Evolutionary conservation across 2,797 vertebrate species (phyloP).

Genomic region (Sylvia borin): DNA sequence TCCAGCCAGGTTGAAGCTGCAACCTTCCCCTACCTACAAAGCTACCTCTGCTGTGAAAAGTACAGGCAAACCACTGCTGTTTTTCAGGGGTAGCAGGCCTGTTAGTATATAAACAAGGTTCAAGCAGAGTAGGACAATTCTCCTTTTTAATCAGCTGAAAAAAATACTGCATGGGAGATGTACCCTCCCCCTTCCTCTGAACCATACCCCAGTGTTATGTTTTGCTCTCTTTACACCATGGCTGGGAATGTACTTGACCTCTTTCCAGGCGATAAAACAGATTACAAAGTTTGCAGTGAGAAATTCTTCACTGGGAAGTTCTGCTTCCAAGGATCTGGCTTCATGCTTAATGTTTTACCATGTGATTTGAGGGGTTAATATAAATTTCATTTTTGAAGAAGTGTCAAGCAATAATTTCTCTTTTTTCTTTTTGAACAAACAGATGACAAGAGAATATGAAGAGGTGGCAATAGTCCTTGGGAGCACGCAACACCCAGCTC

Average conservation of each 20-base stretch:
- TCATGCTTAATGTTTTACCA: not conserved
- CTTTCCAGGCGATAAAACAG: not conserved
- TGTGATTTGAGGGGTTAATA: not conserved
- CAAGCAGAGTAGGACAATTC: not conserved
- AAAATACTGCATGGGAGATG: not conserved
- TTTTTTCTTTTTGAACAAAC: not conserved
- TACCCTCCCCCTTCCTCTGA: not conserved
- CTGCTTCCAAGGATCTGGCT: not conserved
- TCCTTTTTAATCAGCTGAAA: not conserved
- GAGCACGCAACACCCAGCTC: not conserved
- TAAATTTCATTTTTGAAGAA: not conserved
- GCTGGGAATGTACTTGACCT: slow-evolving; percentile 9
- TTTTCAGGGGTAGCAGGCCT: not conserved
- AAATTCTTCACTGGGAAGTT: not conserved
- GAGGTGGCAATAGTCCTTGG: not conserved
- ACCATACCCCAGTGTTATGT: not conserved
- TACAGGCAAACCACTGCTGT: not conserved
- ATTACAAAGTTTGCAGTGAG: not conserved
- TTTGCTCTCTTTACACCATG: not conserved
- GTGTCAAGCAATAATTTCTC: not conserved
- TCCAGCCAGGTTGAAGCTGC: not conserved
- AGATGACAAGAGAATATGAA: not conserved
- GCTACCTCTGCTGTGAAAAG: not conserved
- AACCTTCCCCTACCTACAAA: not conserved
- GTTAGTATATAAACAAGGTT: not conserved